Evolutionary conservation across 23 tunicate species (phyloP).

Genomic region (Trididemnum miniatum): DNA sequence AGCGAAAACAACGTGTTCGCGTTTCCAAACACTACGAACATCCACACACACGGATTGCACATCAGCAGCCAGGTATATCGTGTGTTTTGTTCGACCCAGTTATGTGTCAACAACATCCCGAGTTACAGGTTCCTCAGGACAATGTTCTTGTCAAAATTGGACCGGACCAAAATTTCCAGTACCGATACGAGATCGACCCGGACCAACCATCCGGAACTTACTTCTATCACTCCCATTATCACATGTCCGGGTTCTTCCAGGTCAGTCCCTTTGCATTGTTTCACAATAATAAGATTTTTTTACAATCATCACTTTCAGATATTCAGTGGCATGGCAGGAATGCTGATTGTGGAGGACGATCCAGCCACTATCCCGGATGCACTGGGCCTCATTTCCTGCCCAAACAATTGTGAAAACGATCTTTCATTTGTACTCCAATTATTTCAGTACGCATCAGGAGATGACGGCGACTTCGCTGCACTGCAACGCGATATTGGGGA

Average conservation of each 20-base stretch:
- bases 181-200: constrained; percentile 35
- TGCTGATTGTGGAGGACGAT: constrained; percentile 82
- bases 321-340: constrained; percentile 76
- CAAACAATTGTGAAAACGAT: constrained; percentile 71
- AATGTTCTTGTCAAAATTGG: not conserved
- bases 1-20: too few species aligned
- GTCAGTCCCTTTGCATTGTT: too few species aligned
- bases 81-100: too few species aligned
- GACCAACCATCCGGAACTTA: constrained; percentile 59
- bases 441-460: constrained; percentile 57
- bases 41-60: too few species aligned
- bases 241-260: constrained; percentile 39
- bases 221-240: constrained; percentile 57
- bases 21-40: too few species aligned
- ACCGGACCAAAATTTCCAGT: constrained; percentile 19
- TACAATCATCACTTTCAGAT: constrained; percentile 43
- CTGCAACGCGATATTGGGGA: constrained; percentile 53
- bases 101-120: too few species aligned
- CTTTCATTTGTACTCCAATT: constrained; percentile 57
- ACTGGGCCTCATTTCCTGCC: constrained; percentile 59
- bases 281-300: too few species aligned
- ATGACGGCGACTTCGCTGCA: constrained; percentile 50
- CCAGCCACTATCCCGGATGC: constrained; percentile 39
- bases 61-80: too few species aligned
- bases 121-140: not conserved